phyloP scores from a whole-genome alignment of 2,888 invertebrate species.

The Nebria brevicollis region DNA sequence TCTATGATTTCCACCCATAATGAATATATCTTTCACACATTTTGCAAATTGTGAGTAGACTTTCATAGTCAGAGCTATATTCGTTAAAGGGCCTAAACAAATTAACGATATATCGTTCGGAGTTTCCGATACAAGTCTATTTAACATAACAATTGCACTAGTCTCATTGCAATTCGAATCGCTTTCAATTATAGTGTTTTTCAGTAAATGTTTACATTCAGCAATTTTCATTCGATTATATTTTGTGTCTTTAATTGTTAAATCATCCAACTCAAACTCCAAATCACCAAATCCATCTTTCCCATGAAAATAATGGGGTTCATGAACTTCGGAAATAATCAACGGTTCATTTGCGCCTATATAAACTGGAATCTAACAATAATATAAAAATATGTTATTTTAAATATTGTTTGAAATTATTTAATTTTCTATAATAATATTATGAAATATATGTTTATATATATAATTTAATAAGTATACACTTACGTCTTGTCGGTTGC shows the following conservation, averaged over 20 bases:
- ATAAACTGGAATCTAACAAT: conserved; percentile 75
- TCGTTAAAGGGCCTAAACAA: conserved; percentile 81
- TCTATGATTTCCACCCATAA: conserved; percentile 82
- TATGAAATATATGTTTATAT: conserved; percentile 39
- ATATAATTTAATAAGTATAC: conserved; percentile 14
- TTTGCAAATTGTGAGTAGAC: conserved; percentile 73
- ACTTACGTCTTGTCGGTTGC: conserved; percentile 71
- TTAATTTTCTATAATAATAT: neutral
- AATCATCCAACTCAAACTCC: conserved; percentile 61
- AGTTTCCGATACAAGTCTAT: conserved; percentile 68
- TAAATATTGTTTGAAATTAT: too few species aligned
- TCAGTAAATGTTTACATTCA: neutral
- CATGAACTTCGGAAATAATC: conserved; percentile 59
- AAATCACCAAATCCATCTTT: conserved; percentile 78
- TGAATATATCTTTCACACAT: conserved; percentile 73
- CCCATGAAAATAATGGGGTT: conserved; percentile 70
- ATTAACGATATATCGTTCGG: conserved; percentile 71
- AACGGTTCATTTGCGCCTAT: conserved; percentile 69
- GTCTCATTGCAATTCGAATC: conserved; percentile 4
- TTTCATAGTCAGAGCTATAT: conserved; percentile 78
- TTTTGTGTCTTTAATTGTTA: conserved; percentile 48
- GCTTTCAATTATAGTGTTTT: neutral
- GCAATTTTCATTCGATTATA: conserved; percentile 21
- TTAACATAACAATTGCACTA: conserved; percentile 69
- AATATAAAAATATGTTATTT: too few species aligned